Evolutionary conservation across 1,140 invertebrate species (phyloP).

Genomic region (Anoplolepis gracilipes): DNA sequence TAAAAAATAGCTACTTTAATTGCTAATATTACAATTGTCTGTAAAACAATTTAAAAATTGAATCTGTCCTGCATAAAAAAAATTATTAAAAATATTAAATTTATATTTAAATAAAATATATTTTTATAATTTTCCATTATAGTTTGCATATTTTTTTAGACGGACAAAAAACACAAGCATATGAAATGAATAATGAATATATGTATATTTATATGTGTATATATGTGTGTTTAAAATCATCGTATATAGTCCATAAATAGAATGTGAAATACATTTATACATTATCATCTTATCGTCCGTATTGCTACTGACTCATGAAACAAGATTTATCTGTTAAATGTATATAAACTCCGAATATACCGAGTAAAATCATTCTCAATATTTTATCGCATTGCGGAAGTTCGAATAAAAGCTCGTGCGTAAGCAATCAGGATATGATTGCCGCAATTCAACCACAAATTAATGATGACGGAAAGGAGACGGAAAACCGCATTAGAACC

Average conservation of each 20-base stretch:
- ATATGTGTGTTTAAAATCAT: neutral
- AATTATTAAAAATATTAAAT: neutral
- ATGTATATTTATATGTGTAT: neutral
- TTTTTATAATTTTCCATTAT: neutral
- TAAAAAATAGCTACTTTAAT: neutral
- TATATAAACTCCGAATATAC: neutral
- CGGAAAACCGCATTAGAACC: neutral
- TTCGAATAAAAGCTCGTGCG: constrained; percentile 40
- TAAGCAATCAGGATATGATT: constrained; percentile 46
- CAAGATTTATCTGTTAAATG: neutral
- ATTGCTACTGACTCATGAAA: neutral
- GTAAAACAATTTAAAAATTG: neutral
- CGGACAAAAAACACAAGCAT: neutral
- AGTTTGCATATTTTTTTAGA: neutral
- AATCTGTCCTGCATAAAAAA: neutral
- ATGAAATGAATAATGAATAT: neutral
- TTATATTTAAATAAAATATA: neutral
- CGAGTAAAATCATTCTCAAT: neutral
- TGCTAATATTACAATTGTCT: neutral
- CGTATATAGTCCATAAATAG: neutral
- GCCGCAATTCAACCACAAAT: constrained; percentile 67
- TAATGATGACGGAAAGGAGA: constrained; percentile 24
- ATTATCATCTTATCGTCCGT: neutral
- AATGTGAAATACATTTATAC: neutral
- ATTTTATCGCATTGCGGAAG: constrained; percentile 22